Evolutionary conservation across 2,888 invertebrate genomes (phyloP).

Genomic region (Ichneumon xanthorius): DNA sequence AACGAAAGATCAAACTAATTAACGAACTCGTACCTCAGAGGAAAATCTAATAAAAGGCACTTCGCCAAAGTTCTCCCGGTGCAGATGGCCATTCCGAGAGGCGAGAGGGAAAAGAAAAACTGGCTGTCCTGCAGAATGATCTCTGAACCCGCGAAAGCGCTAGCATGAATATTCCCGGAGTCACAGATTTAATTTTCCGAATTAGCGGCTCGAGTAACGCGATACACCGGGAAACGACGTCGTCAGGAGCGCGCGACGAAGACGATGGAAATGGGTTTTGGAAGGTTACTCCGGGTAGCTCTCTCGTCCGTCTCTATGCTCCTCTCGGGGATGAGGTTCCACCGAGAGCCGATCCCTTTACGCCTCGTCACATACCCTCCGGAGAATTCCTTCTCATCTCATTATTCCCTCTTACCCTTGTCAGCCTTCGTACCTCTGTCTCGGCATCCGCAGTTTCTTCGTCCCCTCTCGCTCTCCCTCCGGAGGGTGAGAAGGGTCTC

Average conservation of each 20-base stretch:
- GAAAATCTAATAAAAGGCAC: not conserved
- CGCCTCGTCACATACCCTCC: slow-evolving; percentile 64
- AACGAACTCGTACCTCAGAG: not conserved
- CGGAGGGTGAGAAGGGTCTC: not conserved
- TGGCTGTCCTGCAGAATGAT: slow-evolving; percentile 4
- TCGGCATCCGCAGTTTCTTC: not conserved
- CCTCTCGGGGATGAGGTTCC: slow-evolving; percentile 47
- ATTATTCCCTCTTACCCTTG: slow-evolving; percentile 20
- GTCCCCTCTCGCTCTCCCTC: not conserved
- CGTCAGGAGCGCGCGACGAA: slow-evolving; percentile 9
- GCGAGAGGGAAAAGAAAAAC: not conserved
- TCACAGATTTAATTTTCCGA: slow-evolving; percentile 60
- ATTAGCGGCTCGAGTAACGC: slow-evolving; percentile 55
- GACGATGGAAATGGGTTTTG: slow-evolving; percentile 55
- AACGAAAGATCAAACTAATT: not conserved
- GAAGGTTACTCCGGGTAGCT: slow-evolving; percentile 47
- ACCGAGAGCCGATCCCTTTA: slow-evolving; percentile 60
- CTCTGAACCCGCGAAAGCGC: not conserved
- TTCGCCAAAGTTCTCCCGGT: not conserved
- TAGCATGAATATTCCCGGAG: slow-evolving; percentile 18
- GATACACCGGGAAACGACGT: slow-evolving; percentile 43
- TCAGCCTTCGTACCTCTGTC: slow-evolving; percentile 20
- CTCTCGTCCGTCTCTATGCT: slow-evolving; percentile 8
- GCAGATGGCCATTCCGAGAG: not conserved
- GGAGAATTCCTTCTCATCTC: slow-evolving; percentile 50